Conservation (phyloP, 2,797 vertebrate species). For the Salmo trutta region DNA sequence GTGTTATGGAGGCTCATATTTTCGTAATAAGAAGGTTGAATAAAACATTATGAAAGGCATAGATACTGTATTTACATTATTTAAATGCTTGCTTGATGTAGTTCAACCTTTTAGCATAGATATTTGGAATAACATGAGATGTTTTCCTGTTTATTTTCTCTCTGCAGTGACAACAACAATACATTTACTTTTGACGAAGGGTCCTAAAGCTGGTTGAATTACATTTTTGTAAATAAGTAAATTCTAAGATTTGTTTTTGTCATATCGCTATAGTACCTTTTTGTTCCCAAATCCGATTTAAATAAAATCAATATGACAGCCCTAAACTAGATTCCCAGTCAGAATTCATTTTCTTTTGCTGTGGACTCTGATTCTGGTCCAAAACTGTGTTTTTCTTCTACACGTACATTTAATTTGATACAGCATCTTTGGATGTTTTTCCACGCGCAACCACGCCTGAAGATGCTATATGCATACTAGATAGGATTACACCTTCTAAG, state of each 20-base stretch:
- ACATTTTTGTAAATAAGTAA: conserved; percentile 65
- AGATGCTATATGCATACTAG: conserved; percentile 80
- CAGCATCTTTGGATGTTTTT: conserved; percentile 81
- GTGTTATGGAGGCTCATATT: not conserved
- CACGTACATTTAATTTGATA: conserved; percentile 82
- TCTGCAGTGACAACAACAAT: conserved; percentile 26
- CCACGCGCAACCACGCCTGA: conserved; percentile 76
- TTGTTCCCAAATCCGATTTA: conserved; percentile 77
- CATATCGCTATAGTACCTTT: conserved; percentile 60
- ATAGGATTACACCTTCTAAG: conserved; percentile 85
- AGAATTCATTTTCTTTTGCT: conserved; percentile 63
- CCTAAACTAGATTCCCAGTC: conserved; percentile 77
- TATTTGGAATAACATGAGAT: conserved; percentile 2
- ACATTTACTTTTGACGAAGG: conserved; percentile 38
- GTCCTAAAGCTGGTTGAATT: conserved; percentile 39
- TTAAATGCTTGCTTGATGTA: not conserved
- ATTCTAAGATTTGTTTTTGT: conserved; percentile 66
- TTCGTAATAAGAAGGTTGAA: not conserved
- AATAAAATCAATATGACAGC: conserved; percentile 80
- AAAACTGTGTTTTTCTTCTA: conserved; percentile 56
- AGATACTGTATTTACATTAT: conserved; percentile 1
- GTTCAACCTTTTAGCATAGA: not conserved
- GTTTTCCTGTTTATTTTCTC: conserved; percentile 19
- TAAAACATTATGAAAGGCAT: not conserved
- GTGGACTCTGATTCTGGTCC: conserved; percentile 63